phyloP scores from a whole-genome alignment of 2,888 invertebrate genomes.

The Drosophila algonquin region DNA sequence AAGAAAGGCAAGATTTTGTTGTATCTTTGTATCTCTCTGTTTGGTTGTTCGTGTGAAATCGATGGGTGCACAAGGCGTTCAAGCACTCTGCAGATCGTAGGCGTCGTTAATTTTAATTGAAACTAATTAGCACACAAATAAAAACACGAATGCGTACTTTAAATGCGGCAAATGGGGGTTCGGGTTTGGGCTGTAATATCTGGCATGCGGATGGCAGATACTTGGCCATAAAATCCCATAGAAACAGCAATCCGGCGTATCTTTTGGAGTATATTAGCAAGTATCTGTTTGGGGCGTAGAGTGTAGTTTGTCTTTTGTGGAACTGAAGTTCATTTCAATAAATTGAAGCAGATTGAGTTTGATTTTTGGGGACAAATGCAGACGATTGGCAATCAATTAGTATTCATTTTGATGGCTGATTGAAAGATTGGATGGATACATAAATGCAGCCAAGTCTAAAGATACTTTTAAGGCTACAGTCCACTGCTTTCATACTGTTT shows the following conservation, averaged over 20 bases:
- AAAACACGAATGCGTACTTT: constrained; percentile 32
- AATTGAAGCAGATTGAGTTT: neutral
- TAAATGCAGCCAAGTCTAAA: neutral
- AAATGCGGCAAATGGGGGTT: constrained; percentile 26
- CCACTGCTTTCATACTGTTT: too few relatives aligned
- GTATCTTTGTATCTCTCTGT: constrained; percentile 14
- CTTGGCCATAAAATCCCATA: neutral
- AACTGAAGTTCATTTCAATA: neutral
- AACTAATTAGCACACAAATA: constrained; percentile 72
- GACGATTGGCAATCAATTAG: neutral
- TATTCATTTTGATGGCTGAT: neutral
- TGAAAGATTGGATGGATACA: neutral
- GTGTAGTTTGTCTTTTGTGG: neutral
- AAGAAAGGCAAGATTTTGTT: constrained; percentile 58
- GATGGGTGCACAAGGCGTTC: constrained; percentile 46
- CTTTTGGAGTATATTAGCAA: neutral
- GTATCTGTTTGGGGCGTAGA: neutral
- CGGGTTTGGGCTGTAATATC: constrained; percentile 7
- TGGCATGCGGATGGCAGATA: neutral
- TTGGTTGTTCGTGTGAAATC: constrained; percentile 69
- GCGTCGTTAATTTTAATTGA: constrained; percentile 78
- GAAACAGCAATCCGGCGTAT: neutral
- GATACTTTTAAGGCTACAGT: neutral
- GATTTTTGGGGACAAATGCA: neutral
- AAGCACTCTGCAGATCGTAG: constrained; percentile 20